A percentile compares a stretch with the other conserved stretches of the same genome.
Conservation (phyloP, 2,888 invertebrate genomes). For the Lochmaea capreae region DNA sequence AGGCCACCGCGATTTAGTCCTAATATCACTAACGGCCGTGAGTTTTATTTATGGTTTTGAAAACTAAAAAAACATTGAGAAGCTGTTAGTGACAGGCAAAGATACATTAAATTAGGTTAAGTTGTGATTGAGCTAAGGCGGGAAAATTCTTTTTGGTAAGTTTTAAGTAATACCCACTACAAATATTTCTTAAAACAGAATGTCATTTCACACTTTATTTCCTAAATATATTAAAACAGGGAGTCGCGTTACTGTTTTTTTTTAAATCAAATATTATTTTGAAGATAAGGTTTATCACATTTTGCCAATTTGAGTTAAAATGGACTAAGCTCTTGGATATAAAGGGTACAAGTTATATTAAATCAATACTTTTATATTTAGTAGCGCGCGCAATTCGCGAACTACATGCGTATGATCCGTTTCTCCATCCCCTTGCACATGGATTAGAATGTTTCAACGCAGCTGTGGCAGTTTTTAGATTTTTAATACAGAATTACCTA, state of each 20-base stretch:
- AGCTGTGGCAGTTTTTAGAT: constrained; percentile 15
- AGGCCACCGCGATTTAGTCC: constrained; percentile 28
- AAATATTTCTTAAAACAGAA: neutral
- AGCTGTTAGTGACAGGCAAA: constrained; percentile 8
- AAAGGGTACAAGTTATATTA: neutral
- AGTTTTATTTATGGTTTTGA: constrained; percentile 15
- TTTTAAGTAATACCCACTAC: neutral
- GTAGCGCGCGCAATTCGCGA: constrained; percentile 26
- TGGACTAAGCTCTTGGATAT: constrained; percentile 23
- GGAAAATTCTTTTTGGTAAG: constrained; percentile 16
- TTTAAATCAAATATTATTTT: neutral
- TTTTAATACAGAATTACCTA: neutral
- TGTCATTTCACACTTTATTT: neutral
- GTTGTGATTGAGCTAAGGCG: constrained; percentile 1
- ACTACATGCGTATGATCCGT: neutral
- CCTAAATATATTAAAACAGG: neutral
- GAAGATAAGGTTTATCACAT: constrained; percentile 16
- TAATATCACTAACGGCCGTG: constrained; percentile 17
- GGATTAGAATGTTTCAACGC: neutral
- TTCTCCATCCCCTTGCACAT: constrained; percentile 1
- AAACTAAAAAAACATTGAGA: neutral
- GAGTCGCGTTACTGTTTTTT: neutral
- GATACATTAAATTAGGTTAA: neutral
- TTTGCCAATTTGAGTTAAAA: constrained; percentile 17
- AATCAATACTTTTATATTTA: constrained; percentile 24